phyloP scores from a whole-genome alignment of 2,113 vertebrate genomes.

The Elachura formosa region DNA sequence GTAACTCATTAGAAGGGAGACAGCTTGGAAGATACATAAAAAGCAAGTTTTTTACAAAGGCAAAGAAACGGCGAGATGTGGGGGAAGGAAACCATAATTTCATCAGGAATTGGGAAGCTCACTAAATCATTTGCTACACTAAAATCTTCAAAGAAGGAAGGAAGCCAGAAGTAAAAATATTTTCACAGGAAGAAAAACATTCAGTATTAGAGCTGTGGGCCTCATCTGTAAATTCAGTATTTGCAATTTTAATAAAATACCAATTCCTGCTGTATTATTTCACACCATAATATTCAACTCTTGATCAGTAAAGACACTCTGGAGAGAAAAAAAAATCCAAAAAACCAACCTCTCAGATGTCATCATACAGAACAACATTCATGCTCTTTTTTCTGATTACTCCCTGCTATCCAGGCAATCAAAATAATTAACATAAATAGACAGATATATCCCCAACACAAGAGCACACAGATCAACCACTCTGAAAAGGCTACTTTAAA shows the following conservation, averaged over 20 bases:
- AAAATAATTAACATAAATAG: not conserved
- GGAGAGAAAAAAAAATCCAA: not conserved
- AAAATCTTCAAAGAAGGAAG: constrained; percentile 24
- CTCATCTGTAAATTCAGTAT: not conserved
- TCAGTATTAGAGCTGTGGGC: constrained; percentile 18
- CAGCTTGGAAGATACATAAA: not conserved
- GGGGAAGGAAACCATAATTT: not conserved
- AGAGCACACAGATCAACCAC: not conserved
- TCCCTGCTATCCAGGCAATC: constrained; percentile 31
- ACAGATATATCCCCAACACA: not conserved
- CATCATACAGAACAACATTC: constrained; percentile 37
- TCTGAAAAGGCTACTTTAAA: constrained; percentile 28
- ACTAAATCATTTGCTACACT: not conserved
- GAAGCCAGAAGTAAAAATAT: constrained; percentile 47
- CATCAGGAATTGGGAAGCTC: not conserved
- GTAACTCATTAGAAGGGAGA: not conserved
- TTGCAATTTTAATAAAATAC: constrained; percentile 4
- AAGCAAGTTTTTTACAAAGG: not conserved
- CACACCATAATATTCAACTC: not conserved
- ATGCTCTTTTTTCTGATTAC: constrained; percentile 15
- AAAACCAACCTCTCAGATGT: constrained; percentile 27
- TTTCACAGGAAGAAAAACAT: constrained; percentile 9
- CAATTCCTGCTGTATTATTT: not conserved
- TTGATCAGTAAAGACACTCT: constrained; percentile 2
- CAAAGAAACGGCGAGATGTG: not conserved